These are phyloP conservation scores for Anastrepha obliqua DNA, from an alignment of 1,140 invertebrate genomes.

Conservation along the genomic window DNA sequence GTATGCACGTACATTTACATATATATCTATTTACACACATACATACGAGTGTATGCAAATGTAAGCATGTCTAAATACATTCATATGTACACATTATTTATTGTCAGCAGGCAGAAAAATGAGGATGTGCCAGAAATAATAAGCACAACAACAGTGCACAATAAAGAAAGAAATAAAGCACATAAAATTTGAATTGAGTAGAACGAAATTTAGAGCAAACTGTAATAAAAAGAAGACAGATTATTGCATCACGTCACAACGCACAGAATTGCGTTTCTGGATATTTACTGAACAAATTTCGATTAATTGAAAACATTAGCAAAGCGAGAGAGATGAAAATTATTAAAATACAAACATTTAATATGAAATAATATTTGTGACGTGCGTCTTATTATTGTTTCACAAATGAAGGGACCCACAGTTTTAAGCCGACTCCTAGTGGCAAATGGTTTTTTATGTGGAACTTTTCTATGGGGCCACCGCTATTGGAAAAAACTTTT, in stretches of 20 bases:
- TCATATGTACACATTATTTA: background rate
- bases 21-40: background rate
- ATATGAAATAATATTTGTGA: too few species aligned
- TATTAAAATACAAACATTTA: too few species aligned
- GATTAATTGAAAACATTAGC: too few species aligned
- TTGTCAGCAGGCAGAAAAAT: background rate
- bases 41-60: background rate
- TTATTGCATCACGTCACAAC: slow-evolving; percentile 31
- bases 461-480: too few species aligned
- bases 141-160: background rate
- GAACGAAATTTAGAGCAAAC: background rate
- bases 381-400: too few species aligned
- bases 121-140: slow-evolving; percentile 40
- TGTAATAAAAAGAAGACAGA: background rate
- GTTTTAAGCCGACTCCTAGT: too few species aligned
- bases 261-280: background rate
- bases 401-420: too few species aligned
- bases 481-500: too few species aligned
- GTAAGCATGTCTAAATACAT: too few species aligned
- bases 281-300: background rate
- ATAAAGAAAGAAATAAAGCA: background rate
- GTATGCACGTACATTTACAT: background rate
- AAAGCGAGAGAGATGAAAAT: too few species aligned
- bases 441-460: too few species aligned
- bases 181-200: background rate